Conservation (phyloP, 2,797 vertebrate genomes). For the Mycteria americana region DNA sequence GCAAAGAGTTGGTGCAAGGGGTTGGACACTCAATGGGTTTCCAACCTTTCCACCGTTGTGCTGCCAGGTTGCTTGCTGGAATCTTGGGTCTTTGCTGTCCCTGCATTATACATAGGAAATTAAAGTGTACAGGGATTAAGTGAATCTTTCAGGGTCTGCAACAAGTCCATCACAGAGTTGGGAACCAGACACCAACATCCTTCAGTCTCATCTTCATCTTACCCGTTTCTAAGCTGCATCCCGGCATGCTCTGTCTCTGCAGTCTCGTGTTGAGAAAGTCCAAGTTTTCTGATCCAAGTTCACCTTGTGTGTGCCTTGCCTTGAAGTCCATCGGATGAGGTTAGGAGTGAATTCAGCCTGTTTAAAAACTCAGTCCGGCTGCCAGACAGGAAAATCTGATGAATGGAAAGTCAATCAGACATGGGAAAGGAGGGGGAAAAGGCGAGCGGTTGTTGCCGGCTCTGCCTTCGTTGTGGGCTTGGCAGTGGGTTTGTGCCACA, state of each 20-base stretch:
- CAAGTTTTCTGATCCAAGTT: background rate
- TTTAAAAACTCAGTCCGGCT: background rate
- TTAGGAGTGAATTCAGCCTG: background rate
- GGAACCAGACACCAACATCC: background rate
- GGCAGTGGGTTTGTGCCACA: background rate
- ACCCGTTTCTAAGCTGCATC: background rate
- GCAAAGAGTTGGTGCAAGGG: background rate
- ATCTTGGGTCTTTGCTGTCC: background rate
- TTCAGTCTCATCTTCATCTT: background rate
- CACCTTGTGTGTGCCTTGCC: background rate
- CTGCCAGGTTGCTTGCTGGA: background rate
- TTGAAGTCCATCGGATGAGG: background rate
- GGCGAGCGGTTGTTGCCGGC: background rate
- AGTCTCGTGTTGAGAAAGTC: background rate
- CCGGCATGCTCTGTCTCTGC: background rate
- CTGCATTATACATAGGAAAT: background rate
- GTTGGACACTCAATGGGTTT: background rate
- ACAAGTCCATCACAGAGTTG: background rate
- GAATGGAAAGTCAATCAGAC: background rate
- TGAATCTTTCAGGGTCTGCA: background rate
- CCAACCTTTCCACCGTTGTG: background rate
- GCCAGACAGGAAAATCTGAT: constrained; percentile 32
- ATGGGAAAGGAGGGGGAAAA: constrained; percentile 1
- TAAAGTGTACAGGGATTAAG: background rate
- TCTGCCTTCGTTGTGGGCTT: background rate